phyloP scores from a whole-genome alignment of 2,797 vertebrate genomes.

The Tapera naevia region DNA sequence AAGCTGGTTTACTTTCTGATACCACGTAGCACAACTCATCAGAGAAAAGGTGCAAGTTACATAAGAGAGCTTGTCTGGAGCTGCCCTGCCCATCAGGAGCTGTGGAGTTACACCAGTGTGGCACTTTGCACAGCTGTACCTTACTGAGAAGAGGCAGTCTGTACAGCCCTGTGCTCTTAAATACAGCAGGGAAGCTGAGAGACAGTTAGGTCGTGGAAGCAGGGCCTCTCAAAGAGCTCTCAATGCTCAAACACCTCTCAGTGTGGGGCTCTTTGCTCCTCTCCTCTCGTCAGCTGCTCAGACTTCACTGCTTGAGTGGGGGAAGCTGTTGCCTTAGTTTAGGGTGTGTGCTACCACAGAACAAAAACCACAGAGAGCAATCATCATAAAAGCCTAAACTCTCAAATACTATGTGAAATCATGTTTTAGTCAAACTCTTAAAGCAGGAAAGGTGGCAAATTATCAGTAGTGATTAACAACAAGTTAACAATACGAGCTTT shows the following conservation, averaged over 20 bases:
- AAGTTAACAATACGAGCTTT: too few relatives aligned
- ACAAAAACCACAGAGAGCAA: too few relatives aligned
- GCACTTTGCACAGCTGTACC: background rate
- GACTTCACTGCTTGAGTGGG: background rate
- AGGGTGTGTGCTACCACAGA: background rate
- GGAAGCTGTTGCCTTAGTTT: background rate
- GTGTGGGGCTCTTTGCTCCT: background rate
- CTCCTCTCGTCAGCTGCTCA: background rate
- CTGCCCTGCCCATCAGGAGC: background rate
- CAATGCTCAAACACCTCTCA: background rate
- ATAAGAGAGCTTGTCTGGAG: background rate
- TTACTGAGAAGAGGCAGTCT: background rate
- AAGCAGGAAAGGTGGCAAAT: too few relatives aligned
- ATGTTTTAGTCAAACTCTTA: too few relatives aligned
- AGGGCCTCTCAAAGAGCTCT: background rate
- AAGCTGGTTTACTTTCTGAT: background rate
- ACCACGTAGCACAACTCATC: background rate
- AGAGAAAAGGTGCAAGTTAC: background rate
- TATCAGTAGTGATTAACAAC: too few relatives aligned
- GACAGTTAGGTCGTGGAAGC: background rate
- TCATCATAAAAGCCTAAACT: too few relatives aligned
- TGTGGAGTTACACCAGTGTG: background rate
- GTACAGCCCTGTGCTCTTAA: accelerated
- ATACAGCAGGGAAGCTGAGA: background rate
- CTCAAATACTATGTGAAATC: too few relatives aligned